Evolutionary conservation across 2,797 vertebrate genomes (phyloP).

Genomic region (Hydrolagus colliei): DNA sequence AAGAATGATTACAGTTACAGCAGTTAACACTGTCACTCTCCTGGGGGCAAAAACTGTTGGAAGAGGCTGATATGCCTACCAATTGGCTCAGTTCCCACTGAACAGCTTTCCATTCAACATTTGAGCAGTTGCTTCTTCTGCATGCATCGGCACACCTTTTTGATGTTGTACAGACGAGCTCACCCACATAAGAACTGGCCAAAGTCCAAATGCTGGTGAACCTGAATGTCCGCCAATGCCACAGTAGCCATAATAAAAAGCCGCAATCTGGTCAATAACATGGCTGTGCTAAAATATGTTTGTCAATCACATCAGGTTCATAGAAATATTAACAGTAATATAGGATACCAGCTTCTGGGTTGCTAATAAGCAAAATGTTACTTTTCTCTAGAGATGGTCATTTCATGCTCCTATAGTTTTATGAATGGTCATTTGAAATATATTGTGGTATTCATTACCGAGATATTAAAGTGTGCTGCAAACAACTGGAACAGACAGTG

Average conservation of each 20-base stretch:
- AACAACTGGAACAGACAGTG: background rate
- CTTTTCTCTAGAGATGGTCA: background rate
- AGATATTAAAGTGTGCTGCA: slow-evolving; percentile 19
- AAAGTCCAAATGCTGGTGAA: background rate
- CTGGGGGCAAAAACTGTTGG: background rate
- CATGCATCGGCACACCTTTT: background rate
- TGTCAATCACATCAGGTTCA: background rate
- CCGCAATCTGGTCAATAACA: background rate
- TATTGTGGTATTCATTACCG: background rate
- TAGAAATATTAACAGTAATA: background rate
- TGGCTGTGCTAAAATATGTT: background rate
- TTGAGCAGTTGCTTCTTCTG: slow-evolving; percentile 3
- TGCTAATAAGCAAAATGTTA: slow-evolving; percentile 6
- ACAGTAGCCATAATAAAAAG: background rate
- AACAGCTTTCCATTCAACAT: background rate
- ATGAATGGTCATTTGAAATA: background rate
- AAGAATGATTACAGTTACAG: background rate
- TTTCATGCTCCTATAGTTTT: slow-evolving; percentile 7
- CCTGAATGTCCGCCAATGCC: background rate
- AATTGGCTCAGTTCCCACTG: background rate
- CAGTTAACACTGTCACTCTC: background rate
- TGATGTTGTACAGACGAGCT: background rate
- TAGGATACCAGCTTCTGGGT: background rate
- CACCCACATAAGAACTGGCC: background rate
- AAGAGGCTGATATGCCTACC: background rate